A percentile compares a stretch with the other conserved stretches of the same genome.
phyloP scores from a whole-genome alignment of 2,113 vertebrate species.

The Motacilla alba region DNA sequence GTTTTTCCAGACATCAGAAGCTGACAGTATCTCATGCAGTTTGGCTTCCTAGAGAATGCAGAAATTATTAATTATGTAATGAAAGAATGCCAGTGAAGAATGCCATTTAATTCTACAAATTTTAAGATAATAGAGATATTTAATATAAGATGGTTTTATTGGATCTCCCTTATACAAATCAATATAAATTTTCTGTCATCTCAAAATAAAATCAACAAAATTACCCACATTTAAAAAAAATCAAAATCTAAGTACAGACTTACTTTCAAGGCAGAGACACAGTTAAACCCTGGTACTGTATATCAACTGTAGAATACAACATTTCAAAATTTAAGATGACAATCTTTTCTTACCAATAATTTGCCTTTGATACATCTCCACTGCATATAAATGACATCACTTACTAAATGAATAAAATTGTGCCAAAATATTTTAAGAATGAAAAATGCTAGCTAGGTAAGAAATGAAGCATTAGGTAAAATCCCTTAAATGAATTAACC shows the following conservation, averaged over 20 bases:
- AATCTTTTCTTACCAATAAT: not conserved
- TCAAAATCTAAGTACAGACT: not conserved
- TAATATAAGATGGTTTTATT: not conserved
- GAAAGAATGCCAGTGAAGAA: not conserved
- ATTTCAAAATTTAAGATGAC: not conserved
- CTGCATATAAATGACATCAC: not conserved
- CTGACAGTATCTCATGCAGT: slow-evolving; percentile 70
- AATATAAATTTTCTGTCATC: not conserved
- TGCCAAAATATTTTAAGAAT: not conserved
- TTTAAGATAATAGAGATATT: not conserved
- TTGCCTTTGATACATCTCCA: not conserved
- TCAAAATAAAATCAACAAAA: not conserved
- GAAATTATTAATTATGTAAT: slow-evolving; percentile 27
- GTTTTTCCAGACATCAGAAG: slow-evolving; percentile 73
- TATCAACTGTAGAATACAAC: not conserved
- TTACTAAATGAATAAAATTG: not conserved
- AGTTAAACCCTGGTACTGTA: not conserved
- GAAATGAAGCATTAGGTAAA: not conserved
- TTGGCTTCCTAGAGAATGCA: slow-evolving; percentile 76
- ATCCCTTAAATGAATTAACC: not conserved
- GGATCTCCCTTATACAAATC: not conserved
- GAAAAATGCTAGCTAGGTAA: not conserved
- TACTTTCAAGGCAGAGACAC: not conserved
- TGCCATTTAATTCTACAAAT: not conserved
- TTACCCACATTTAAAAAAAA: not conserved